These are phyloP conservation scores for Diorhabda carinulata DNA, from an alignment of 1,140 invertebrate genomes.

Conservation along the genomic window DNA sequence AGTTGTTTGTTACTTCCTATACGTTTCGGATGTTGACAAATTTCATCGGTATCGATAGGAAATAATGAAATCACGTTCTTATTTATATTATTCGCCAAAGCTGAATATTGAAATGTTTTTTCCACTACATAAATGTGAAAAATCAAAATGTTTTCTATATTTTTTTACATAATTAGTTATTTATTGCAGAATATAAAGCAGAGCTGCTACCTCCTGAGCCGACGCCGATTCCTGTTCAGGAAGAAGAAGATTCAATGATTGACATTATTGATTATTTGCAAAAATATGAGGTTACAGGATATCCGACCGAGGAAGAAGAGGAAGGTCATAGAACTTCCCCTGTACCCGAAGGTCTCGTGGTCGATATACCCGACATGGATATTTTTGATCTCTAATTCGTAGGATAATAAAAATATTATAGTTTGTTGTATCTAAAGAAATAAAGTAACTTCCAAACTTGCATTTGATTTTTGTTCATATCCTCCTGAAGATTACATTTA, in stretches of 20 bases:
- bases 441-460: not conserved
- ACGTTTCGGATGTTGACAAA: too few species aligned
- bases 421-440: not conserved
- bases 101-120: too few species aligned
- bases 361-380: slow-evolving; percentile 31
- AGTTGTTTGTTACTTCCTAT: too few species aligned
- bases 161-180: not conserved
- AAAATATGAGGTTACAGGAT: slow-evolving; percentile 36
- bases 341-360: slow-evolving; percentile 26
- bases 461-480: not conserved
- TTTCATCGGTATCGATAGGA: too few species aligned
- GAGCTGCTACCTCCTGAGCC: slow-evolving; percentile 64
- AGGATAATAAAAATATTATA: not conserved
- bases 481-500: too few species aligned
- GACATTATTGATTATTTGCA: slow-evolving; percentile 47
- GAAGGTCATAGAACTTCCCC: slow-evolving; percentile 32
- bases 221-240: slow-evolving; percentile 55
- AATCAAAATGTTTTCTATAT: too few species aligned
- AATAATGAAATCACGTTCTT: too few species aligned
- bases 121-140: too few species aligned
- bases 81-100: too few species aligned
- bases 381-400: slow-evolving; percentile 19
- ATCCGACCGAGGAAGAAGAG: slow-evolving; percentile 35
- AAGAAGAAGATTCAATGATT: slow-evolving; percentile 51
- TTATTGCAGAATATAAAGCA: slow-evolving; percentile 53